phyloP scores from a whole-genome alignment of 2,888 invertebrate species.

The Netelia virgata region DNA sequence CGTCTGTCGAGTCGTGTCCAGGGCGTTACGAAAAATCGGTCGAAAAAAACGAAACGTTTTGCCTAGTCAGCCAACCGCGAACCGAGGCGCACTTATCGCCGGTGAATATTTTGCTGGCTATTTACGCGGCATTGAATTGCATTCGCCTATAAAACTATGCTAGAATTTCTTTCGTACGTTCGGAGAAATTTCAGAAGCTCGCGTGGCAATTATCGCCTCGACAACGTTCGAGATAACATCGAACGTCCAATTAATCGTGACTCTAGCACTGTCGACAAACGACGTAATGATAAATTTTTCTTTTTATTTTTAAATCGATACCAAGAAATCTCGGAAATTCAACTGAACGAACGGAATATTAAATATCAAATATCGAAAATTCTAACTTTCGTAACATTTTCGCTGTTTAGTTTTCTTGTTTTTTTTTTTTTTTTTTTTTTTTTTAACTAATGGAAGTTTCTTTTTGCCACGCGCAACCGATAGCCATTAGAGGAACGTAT shows the following conservation, averaged over 20 bases:
- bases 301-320: too few species aligned
- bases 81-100: conserved; percentile 75
- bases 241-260: background rate
- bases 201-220: conserved; percentile 12
- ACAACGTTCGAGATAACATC: background rate
- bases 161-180: conserved; percentile 13
- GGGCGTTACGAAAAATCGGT: conserved; percentile 74
- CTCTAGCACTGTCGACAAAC: background rate
- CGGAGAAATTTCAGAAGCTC: conserved; percentile 33
- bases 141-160: conserved; percentile 25
- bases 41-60: conserved; percentile 62
- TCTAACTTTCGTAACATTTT: too few species aligned
- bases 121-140: conserved; percentile 19
- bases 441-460: too few species aligned
- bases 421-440: too few species aligned
- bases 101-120: conserved; percentile 9
- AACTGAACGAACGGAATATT: too few species aligned
- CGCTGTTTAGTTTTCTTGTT: too few species aligned
- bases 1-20: conserved; percentile 56
- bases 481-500: background rate
- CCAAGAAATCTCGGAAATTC: too few species aligned
- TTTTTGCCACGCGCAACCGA: background rate
- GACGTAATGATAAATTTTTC: background rate
- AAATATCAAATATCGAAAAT: too few species aligned
- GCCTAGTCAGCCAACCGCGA: conserved; percentile 78